These are phyloP conservation scores for Scortum barcoo DNA, from an alignment of 2,113 vertebrate genomes.

Conservation along the genomic window DNA sequence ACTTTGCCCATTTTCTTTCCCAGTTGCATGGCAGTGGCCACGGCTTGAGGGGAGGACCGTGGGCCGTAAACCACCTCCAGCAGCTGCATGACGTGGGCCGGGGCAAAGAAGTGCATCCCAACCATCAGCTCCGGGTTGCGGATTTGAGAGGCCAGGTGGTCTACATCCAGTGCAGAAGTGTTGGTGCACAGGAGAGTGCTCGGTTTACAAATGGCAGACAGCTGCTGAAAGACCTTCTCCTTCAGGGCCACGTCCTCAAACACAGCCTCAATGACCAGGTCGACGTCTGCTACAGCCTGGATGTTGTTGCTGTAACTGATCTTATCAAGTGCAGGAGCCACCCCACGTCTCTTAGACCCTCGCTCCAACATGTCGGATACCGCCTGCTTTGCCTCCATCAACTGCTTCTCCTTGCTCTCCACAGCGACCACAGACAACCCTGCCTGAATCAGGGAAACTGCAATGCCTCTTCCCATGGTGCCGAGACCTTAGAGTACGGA, in stretches of 20 bases:
- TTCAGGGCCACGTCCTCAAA: conserved; percentile 93
- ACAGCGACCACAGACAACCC: conserved; percentile 90
- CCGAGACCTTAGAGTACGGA: conserved; percentile 87
- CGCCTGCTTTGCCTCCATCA: conserved; percentile 83
- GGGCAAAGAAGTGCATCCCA: conserved; percentile 95
- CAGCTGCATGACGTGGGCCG: conserved; percentile 93
- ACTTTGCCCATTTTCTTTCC: conserved; percentile 89
- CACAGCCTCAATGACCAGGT: conserved; percentile 94
- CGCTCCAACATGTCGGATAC: conserved; percentile 85
- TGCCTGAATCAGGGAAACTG: conserved; percentile 86
- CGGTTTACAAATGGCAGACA: conserved; percentile 87
- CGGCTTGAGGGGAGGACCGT: conserved; percentile 85
- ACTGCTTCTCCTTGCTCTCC: conserved; percentile 86
- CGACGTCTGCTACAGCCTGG: conserved; percentile 79
- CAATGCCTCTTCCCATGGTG: conserved; percentile 95
- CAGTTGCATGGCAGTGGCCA: conserved; percentile 90
- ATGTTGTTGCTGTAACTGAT: conserved; percentile 85
- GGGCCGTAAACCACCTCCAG: conserved; percentile 89
- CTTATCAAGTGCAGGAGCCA: conserved; percentile 55
- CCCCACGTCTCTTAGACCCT: conserved; percentile 80
- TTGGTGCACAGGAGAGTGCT: conserved; percentile 89
- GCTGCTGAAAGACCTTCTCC: conserved; percentile 88
- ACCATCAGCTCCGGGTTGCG: conserved; percentile 87
- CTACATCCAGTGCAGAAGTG: conserved; percentile 90
- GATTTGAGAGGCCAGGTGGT: conserved; percentile 88